Percentiles rank a stretch among this genome's conserved stretches.
These are phyloP conservation scores for Cercopithecus diana DNA, from an alignment of 2,797 vertebrate species.

Conservation along the genomic window DNA sequence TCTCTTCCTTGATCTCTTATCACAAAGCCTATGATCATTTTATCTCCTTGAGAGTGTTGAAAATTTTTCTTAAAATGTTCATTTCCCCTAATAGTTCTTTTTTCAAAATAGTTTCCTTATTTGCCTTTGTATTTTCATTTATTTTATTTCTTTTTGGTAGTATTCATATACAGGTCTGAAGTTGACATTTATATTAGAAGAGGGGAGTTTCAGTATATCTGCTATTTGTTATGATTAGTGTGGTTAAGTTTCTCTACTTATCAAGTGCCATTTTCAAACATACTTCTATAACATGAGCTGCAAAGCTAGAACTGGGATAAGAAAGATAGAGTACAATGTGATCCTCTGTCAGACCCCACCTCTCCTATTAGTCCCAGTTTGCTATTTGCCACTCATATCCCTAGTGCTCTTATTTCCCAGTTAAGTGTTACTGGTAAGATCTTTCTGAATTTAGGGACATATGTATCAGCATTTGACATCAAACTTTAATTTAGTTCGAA, in stretches of 20 bases:
- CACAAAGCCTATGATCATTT: conserved; percentile 1
- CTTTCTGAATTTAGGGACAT: not conserved
- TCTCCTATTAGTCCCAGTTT: not conserved
- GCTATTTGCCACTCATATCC: not conserved
- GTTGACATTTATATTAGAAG: not conserved
- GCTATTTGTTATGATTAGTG: not conserved
- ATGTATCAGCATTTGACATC: not conserved
- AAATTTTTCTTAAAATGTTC: conserved; percentile 28
- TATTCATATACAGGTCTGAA: not conserved
- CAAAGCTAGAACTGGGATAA: not conserved
- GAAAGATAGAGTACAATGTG: not conserved
- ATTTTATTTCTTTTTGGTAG: not conserved
- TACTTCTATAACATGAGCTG: not conserved
- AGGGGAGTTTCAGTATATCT: not conserved
- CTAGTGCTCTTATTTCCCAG: not conserved
- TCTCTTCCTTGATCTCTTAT: conserved; percentile 45
- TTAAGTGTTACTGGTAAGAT: not conserved
- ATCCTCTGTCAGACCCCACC: not conserved
- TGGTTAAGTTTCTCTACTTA: not conserved
- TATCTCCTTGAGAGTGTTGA: not conserved
- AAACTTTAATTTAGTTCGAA: not conserved
- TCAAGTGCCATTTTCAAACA: not conserved
- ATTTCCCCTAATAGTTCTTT: not conserved
- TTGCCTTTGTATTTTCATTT: not conserved
- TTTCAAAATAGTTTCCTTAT: not conserved